Conservation (phyloP, 2,113 vertebrate genomes). For the Dinomys branickii region DNA sequence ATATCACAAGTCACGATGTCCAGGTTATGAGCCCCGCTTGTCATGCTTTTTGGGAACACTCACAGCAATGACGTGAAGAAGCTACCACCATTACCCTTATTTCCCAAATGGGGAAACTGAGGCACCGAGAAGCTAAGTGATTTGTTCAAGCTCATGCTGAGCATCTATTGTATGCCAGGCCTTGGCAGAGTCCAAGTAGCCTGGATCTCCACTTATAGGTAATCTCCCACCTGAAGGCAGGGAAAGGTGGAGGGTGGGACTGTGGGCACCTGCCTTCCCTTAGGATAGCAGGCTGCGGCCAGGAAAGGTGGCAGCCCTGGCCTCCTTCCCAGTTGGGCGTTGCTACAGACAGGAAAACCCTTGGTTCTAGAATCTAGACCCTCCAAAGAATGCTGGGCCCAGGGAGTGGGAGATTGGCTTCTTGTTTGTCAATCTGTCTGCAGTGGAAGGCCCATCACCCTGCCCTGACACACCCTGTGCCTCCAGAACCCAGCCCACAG, state of each 20-base stretch:
- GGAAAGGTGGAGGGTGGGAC: not conserved
- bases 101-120: not conserved
- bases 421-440: not conserved
- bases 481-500: not conserved
- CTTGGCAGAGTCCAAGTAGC: not conserved
- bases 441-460: not conserved
- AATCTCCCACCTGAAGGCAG: not conserved
- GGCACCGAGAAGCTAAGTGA: not conserved
- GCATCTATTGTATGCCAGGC: not conserved
- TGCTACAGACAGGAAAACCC: not conserved
- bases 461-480: not conserved
- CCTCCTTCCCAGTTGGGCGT: not conserved
- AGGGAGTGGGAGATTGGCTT: not conserved
- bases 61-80: not conserved
- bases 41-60: not conserved
- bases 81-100: not conserved
- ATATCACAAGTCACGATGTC: not conserved
- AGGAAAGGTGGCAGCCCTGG: not conserved
- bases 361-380: not conserved
- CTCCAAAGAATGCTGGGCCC: not conserved
- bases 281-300: rapidly evolving
- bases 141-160: not conserved
- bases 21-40: not conserved
- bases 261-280: not conserved
- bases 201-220: not conserved